Conservation (phyloP, 2,113 vertebrate genomes). For the Fukomys damarensis region DNA sequence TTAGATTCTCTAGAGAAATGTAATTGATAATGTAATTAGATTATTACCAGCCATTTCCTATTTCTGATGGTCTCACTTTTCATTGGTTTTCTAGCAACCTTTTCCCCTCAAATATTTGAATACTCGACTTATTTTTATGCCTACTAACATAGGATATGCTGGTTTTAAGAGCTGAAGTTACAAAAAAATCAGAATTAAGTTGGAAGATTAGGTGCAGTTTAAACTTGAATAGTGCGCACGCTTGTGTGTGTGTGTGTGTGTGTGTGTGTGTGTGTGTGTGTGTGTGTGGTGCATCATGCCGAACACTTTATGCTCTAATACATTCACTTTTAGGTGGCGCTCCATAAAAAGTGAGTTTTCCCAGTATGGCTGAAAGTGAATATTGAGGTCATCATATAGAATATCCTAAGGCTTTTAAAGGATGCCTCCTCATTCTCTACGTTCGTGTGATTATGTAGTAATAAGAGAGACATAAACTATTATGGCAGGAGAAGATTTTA, state of each 20-base stretch:
- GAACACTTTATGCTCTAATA: constrained; percentile 54
- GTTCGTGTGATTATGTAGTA: neutral
- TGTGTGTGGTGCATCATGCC: neutral
- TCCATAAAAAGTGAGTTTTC: constrained; percentile 68
- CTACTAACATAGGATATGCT: neutral
- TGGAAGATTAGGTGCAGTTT: neutral
- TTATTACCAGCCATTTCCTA: neutral
- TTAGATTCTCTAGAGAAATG: neutral
- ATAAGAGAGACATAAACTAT: constrained; percentile 50
- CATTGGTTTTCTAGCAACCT: constrained; percentile 6
- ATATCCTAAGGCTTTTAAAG: constrained; percentile 73
- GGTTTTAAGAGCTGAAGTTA: constrained; percentile 41
- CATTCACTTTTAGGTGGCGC: constrained; percentile 64
- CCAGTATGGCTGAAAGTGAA: constrained; percentile 74
- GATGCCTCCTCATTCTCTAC: constrained; percentile 61
- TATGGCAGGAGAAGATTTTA: constrained; percentile 41
- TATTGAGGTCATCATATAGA: constrained; percentile 57
- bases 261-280: neutral
- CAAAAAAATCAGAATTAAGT: constrained; percentile 11
- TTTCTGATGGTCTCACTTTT: constrained; percentile 36
- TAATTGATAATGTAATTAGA: neutral
- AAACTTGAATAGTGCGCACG: neutral
- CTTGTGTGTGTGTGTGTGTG: neutral
- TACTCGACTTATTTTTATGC: constrained; percentile 21
- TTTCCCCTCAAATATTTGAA: constrained; percentile 58